phyloP scores from a whole-genome alignment of 2,888 invertebrate species.

The Cantharis nigra region DNA sequence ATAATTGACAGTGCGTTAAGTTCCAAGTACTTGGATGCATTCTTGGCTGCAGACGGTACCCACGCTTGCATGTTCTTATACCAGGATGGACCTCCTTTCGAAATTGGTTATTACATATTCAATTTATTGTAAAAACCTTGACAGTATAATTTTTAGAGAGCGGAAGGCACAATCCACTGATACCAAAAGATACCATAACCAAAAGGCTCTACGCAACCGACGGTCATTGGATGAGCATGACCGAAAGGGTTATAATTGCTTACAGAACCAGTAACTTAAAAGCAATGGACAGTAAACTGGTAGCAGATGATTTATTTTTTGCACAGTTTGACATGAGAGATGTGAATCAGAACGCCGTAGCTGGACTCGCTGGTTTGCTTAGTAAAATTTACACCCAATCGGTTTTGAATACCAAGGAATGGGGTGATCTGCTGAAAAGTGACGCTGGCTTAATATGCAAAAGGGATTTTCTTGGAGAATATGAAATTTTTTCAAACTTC shows the following conservation, averaged over 20 bases:
- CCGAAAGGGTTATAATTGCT: slow-evolving; percentile 70
- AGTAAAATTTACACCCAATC: slow-evolving; percentile 54
- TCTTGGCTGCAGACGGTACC: slow-evolving; percentile 63
- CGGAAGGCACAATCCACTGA: slow-evolving; percentile 61
- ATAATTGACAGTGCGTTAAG: slow-evolving; percentile 69
- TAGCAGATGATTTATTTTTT: slow-evolving; percentile 61
- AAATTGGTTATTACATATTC: slow-evolving; percentile 60
- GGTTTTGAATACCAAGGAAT: slow-evolving; percentile 57
- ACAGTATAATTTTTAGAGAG: slow-evolving; percentile 58
- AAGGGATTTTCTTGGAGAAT: slow-evolving; percentile 62
- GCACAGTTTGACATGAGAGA: slow-evolving; percentile 44
- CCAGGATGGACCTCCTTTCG: slow-evolving; percentile 67
- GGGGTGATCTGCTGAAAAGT: slow-evolving; percentile 60
- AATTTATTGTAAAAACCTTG: background rate
- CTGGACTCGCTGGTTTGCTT: slow-evolving; percentile 45
- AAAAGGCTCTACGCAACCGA: slow-evolving; percentile 67
- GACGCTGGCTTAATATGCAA: slow-evolving; percentile 56
- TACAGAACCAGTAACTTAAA: slow-evolving; percentile 66
- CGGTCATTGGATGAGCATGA: slow-evolving; percentile 61
- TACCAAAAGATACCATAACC: slow-evolving; percentile 48
- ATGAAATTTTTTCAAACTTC: slow-evolving; percentile 61
- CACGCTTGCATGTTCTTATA: slow-evolving; percentile 69
- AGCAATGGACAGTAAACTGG: slow-evolving; percentile 65
- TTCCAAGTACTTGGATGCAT: slow-evolving; percentile 64
- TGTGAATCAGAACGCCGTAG: slow-evolving; percentile 44